phyloP scores from a whole-genome alignment of 2,797 vertebrate genomes.

The Pristis pectinata region DNA sequence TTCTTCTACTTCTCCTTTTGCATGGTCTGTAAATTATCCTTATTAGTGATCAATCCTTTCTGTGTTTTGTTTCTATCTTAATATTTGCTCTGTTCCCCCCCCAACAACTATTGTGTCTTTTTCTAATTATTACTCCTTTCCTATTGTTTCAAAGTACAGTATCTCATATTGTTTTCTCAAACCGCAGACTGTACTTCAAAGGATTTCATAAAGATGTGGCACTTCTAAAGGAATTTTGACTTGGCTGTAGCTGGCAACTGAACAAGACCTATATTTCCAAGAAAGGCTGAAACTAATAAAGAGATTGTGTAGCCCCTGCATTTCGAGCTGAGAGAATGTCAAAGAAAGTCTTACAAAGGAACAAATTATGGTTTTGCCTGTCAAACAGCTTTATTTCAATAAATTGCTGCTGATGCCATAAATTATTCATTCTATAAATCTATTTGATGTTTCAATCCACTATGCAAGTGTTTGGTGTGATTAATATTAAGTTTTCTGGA shows the following conservation, averaged over 20 bases:
- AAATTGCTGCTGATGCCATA: neutral
- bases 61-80: neutral
- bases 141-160: neutral
- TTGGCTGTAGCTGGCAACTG: neutral
- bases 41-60: neutral
- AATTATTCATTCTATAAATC: neutral
- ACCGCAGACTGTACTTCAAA: neutral
- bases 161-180: neutral
- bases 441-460: neutral
- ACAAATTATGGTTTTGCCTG: neutral
- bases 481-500: conserved; percentile 5
- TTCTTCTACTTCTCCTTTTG: neutral
- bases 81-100: neutral
- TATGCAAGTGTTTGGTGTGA: neutral
- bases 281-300: neutral
- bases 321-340: neutral
- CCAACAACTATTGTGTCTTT: neutral
- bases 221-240: neutral
- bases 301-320: neutral
- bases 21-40: neutral
- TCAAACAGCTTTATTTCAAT: neutral
- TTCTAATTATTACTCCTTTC: neutral
- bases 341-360: neutral
- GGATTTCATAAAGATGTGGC: neutral
- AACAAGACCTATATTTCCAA: neutral